phyloP scores from a whole-genome alignment of 2,888 invertebrate species.

The Hirtodrosophila cameraria region DNA sequence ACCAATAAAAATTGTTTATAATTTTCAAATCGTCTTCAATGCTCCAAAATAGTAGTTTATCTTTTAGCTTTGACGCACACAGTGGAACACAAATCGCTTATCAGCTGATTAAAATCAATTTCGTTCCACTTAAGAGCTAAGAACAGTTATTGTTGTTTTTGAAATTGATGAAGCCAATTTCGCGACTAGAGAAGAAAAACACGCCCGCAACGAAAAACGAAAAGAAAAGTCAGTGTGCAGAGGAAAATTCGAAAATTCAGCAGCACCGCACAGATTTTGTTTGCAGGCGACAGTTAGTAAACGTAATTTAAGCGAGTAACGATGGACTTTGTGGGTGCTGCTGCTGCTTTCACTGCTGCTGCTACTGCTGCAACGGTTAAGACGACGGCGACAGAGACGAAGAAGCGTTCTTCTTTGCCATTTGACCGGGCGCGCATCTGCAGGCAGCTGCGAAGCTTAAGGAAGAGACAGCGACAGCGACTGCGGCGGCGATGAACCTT shows the following conservation, averaged over 20 bases:
- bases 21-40: constrained; percentile 1
- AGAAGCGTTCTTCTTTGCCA: constrained; percentile 25
- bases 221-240: constrained; percentile 20
- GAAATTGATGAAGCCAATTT: not conserved
- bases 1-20: constrained; percentile 5
- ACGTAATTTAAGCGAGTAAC: constrained; percentile 32
- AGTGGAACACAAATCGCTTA: too few species aligned
- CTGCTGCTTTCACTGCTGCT: constrained; percentile 10
- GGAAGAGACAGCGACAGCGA: constrained; percentile 35
- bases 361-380: constrained; percentile 36
- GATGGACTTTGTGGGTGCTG: constrained; percentile 21
- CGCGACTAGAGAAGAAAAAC: not conserved
- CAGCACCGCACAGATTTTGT: constrained; percentile 18
- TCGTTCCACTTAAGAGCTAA: constrained; percentile 15
- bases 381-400: constrained; percentile 15
- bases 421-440: constrained; percentile 64
- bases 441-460: constrained; percentile 53
- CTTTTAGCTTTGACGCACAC: constrained; percentile 4
- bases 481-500: constrained; percentile 75
- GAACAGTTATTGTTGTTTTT: not conserved
- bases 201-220: constrained; percentile 8
- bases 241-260: constrained; percentile 19
- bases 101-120: constrained; percentile 52
- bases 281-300: constrained; percentile 29
- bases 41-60: constrained; percentile 50